These are phyloP conservation scores for Lasioglossum lativentre DNA, from an alignment of 2,888 invertebrate genomes.

Conservation along the genomic window DNA sequence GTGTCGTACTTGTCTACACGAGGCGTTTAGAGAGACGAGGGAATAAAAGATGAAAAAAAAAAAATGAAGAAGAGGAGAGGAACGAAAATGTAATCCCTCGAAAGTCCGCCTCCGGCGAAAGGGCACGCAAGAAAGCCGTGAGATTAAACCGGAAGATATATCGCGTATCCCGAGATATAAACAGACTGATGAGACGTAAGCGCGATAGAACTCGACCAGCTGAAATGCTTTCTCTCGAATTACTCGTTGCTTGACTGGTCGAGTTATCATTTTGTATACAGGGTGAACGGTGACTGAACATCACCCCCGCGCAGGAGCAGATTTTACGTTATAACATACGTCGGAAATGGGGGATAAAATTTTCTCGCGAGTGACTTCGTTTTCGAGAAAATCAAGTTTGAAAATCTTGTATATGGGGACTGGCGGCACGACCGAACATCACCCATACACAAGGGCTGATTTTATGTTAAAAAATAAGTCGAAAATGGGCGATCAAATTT, in stretches of 20 bases:
- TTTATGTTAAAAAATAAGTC: neutral
- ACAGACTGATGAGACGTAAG: slow-evolving; percentile 60
- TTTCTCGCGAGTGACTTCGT: neutral
- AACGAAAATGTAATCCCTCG: slow-evolving; percentile 55
- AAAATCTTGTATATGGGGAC: neutral
- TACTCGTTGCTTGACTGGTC: slow-evolving; percentile 8
- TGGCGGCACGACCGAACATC: neutral
- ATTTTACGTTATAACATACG: neutral
- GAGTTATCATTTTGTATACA: slow-evolving; percentile 39
- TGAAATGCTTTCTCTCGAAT: slow-evolving; percentile 39
- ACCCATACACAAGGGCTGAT: neutral
- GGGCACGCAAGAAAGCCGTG: slow-evolving; percentile 59
- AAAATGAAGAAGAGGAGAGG: slow-evolving; percentile 6
- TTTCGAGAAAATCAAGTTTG: neutral
- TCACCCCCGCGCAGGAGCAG: neutral
- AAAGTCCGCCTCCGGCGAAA: slow-evolving; percentile 53
- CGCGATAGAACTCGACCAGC: slow-evolving; percentile 34
- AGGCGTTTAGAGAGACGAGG: slow-evolving; percentile 23
- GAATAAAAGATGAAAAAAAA: neutral
- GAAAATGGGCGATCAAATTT: neutral
- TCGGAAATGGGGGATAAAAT: neutral
- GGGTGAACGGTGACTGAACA: neutral
- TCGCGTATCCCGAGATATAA: slow-evolving; percentile 59
- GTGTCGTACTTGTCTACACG: slow-evolving; percentile 52
- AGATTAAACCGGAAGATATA: slow-evolving; percentile 71